phyloP scores from a whole-genome alignment of 35 echinoderm and acorn worm species.

The Apostichopus californicus region DNA sequence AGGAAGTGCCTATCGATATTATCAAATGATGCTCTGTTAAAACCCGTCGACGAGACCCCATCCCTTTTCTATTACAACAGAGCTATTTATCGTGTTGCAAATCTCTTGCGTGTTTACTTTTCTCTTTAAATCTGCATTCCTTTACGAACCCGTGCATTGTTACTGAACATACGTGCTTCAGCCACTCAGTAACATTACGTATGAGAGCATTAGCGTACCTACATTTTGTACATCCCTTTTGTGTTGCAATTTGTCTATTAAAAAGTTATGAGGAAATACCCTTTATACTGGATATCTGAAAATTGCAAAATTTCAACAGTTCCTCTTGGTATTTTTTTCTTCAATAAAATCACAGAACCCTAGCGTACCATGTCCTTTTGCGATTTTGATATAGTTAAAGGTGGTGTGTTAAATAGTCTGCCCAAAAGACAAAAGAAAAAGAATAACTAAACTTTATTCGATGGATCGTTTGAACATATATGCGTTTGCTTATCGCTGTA shows the following conservation, averaged over 20 bases:
- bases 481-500: too few relatives aligned
- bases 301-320: neutral
- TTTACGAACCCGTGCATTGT: too few relatives aligned
- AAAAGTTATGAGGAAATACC: neutral
- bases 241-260: neutral
- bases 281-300: constrained; percentile 14
- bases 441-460: too few relatives aligned
- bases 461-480: too few relatives aligned
- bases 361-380: neutral
- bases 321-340: neutral
- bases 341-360: constrained; percentile 18
- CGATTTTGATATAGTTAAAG: too few relatives aligned
- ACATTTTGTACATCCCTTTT: neutral
- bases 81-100: too few relatives aligned
- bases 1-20: constrained; percentile 4
- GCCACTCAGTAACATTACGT: neutral
- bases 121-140: too few relatives aligned
- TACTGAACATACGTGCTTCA: too few relatives aligned
- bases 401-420: too few relatives aligned
- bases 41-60: neutral
- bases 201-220: neutral
- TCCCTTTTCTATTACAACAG: too few relatives aligned
- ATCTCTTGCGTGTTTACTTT: too few relatives aligned
- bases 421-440: too few relatives aligned
- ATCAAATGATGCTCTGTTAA: neutral